Evolutionary conservation across 2,888 invertebrate species (phyloP), one percentile per base, ranked within the genome.

Genomic region (Villa cingulata): DNA sequence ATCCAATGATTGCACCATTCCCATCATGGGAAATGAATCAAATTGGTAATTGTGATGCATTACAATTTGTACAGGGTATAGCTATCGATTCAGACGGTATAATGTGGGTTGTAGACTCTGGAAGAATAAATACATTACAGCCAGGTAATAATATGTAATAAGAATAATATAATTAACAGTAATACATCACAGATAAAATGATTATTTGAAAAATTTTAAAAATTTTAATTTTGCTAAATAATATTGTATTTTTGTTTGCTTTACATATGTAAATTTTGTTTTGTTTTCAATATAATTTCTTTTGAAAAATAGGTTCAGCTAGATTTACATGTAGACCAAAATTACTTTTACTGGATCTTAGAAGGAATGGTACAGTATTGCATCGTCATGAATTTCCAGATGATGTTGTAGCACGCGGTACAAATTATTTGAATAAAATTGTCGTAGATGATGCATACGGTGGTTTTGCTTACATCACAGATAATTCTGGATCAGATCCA

Each of bases 21-120:
- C 85, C 85, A 50, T 78, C 73, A 53, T 85, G 84, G 84, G 73
- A 71, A 19, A 75, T 77, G 70, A 84, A 85, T 60, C 65, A 67
- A 17, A 51, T 79, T 41, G 81, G 79, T 1, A 76, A 84, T 59
- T 85, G 85, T 64, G 64, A 69, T 16, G 76, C 80, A 2, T 70
- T 86, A 50, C 85, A 86, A 62, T 81, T 80, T 59, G 83, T 85
- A 20, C 83, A 84, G 63, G 80, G 80, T 56, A 70, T 85, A 54
- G 84, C 85, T 61, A 77, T 85, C 41, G 84, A 86, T 63, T 73
- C 74, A 3, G 73, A 74, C 51, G 83, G 83, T 4, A 66, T 79
- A 14, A 75, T 85, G 74, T 82, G 80, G 75, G 74, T 77, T 32
- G 72, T 82, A 43, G 83, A 83, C 54, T 78, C 78, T 43, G 85